A percentile compares a stretch with the other conserved stretches of the same genome.
phyloP scores from a whole-genome alignment of 2,113 vertebrate genomes.

The Oncorhynchus clarkii region DNA sequence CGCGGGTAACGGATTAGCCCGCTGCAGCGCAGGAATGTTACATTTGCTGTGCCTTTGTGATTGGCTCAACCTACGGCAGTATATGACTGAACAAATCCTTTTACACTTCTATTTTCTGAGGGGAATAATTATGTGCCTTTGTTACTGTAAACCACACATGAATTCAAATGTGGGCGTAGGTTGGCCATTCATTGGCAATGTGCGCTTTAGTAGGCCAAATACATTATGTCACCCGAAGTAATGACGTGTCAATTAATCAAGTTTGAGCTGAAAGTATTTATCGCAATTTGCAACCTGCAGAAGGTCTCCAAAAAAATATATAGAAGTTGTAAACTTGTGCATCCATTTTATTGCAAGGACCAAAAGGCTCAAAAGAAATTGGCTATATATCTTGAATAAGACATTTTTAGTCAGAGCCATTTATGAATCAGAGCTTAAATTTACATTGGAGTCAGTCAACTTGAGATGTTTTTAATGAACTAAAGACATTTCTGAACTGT shows the following conservation, averaged over 20 bases:
- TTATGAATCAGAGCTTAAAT: too few species aligned
- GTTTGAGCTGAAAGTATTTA: not conserved
- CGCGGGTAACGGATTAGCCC: constrained; percentile 26
- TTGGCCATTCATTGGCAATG: not conserved
- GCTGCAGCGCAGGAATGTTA: constrained; percentile 15
- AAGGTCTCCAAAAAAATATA: not conserved
- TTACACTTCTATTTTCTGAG: constrained; percentile 17
- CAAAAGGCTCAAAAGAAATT: too few species aligned
- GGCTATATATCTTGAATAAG: too few species aligned
- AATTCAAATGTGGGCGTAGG: constrained; percentile 17
- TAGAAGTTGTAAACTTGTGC: not conserved
- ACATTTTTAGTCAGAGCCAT: too few species aligned
- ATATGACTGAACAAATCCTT: constrained; percentile 22
- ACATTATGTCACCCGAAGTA: not conserved
- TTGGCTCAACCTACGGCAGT: constrained; percentile 4
- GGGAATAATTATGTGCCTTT: constrained; percentile 29
- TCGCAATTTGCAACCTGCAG: not conserved
- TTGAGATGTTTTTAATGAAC: too few species aligned
- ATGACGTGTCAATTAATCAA: not conserved
- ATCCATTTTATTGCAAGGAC: not conserved
- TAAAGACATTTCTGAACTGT: too few species aligned
- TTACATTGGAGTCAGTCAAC: too few species aligned
- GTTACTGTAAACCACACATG: constrained; percentile 11
- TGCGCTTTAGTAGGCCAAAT: not conserved
- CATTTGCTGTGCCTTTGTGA: constrained; percentile 26